Evolutionary conservation across 2,888 invertebrate species (phyloP), one percentile per base, ranked within the genome.

Genomic region (Agrochola lota): DNA sequence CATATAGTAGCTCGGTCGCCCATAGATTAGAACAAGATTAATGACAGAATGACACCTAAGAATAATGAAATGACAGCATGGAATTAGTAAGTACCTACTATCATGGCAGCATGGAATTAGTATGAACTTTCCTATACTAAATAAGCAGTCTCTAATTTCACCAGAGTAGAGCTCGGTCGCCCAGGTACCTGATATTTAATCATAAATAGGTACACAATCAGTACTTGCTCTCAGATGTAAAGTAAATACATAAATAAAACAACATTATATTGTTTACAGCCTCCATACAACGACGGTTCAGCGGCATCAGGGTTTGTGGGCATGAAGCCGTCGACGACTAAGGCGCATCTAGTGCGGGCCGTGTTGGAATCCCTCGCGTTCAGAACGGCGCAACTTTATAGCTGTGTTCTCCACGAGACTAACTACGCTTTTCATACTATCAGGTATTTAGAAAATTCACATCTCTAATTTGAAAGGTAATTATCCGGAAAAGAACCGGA

Each of bases 281-380:
- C 99, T 0, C 99, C 99, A 0, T 98, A 99, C 85, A 99, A 98
- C 94, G 98, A 99, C 94, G 97, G 98, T 84, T 97, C 97, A 20
- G 99, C 99, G 0, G 98, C 98, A 1, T 97, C 98, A 0, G 98
- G 98, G 30, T 99, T 99, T 92, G 97, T 99, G 57, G 98, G 98
- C 1, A 94, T 98, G 87, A 97, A 97, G 86, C 93, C 98, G 0
- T 98, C 98, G 0, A 98, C 99, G 0, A 97, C 94, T 0, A 98
- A 97, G 86, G 97, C 97, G n/a, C 98, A 99, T 89, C 93, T 99
- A 85, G 97, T 99, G 4, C 97, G 99, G 52, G 98, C 99, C 0
- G 97, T 99, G 70, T 94, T 99, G 30, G 99, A 99, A 94, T 98
- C 99, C 78, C 97, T 99, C 17, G 98, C 98, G 0, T 99, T 98